phyloP scores from a whole-genome alignment of 2,113 vertebrate genomes.

The Microtus pennsylvanicus region DNA sequence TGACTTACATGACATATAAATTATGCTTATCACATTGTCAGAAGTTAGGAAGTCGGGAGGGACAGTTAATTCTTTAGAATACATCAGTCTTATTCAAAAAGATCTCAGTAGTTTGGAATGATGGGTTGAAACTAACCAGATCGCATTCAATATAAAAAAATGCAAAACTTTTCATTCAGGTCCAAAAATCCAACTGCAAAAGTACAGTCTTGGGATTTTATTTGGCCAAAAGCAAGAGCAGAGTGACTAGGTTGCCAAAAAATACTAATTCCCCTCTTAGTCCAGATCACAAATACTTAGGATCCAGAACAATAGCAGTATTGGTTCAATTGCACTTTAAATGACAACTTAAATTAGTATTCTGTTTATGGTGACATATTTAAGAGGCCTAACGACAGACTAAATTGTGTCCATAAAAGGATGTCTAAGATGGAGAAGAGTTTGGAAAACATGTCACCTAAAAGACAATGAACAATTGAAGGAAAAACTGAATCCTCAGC shows the following conservation, averaged over 20 bases:
- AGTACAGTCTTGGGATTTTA: constrained; percentile 69
- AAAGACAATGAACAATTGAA: constrained; percentile 66
- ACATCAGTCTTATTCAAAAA: constrained; percentile 70
- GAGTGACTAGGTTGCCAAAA: constrained; percentile 70
- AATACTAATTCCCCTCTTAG: constrained; percentile 69
- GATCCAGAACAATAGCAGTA: constrained; percentile 68
- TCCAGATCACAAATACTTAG: constrained; percentile 51
- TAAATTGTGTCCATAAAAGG: constrained; percentile 44
- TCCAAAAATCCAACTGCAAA: constrained; percentile 73
- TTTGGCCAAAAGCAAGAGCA: constrained; percentile 61
- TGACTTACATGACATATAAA: constrained; percentile 73
- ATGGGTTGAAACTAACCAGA: constrained; percentile 79
- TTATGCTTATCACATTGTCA: constrained; percentile 70
- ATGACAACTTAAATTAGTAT: constrained; percentile 71
- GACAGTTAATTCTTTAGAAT: constrained; percentile 67
- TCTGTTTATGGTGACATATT: constrained; percentile 66
- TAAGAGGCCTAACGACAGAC: constrained; percentile 56
- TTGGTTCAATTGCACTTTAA: constrained; percentile 61
- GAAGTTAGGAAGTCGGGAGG: constrained; percentile 65
- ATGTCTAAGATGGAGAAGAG: constrained; percentile 41
- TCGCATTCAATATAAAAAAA: constrained; percentile 77
- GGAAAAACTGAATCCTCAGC: neutral
- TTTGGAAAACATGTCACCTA: constrained; percentile 56
- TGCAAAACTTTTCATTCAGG: constrained; percentile 67
- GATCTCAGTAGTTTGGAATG: constrained; percentile 79